Evolutionary conservation across 2,888 invertebrate genomes (phyloP).

Genomic region (Spilosoma lubricipeda): DNA sequence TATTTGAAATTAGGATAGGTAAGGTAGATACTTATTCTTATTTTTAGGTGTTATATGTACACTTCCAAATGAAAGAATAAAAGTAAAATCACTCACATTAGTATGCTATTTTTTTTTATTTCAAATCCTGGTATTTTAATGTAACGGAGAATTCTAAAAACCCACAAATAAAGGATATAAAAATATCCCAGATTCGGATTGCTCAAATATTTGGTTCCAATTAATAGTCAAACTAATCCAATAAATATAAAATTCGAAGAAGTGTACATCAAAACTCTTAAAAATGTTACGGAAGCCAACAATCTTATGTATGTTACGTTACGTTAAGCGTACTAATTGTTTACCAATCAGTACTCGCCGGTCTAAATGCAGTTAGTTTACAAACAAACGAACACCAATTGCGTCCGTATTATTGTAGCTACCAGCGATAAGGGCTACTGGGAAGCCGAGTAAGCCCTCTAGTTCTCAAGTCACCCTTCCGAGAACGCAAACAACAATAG

Average conservation of each 20-base stretch:
- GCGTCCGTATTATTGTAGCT: constrained; percentile 37
- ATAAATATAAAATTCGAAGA: not conserved
- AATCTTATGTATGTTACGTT: not conserved
- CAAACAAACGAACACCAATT: constrained; percentile 37
- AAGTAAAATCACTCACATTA: not conserved
- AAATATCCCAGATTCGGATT: not conserved
- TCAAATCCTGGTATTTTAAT: not conserved
- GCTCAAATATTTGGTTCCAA: not conserved
- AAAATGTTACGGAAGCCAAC: not conserved
- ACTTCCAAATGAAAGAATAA: not conserved
- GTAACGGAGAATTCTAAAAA: not conserved
- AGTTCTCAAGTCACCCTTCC: constrained; percentile 53
- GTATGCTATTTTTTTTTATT: not conserved
- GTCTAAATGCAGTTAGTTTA: constrained; percentile 34
- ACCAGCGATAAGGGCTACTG: constrained; percentile 35
- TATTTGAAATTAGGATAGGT: not conserved
- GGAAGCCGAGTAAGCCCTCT: constrained; percentile 22
- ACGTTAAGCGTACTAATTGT: not conserved
- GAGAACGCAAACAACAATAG: constrained; percentile 56
- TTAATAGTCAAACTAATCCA: not conserved
- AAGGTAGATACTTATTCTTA: not conserved
- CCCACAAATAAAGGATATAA: not conserved
- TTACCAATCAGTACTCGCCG: constrained; percentile 1
- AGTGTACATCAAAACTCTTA: not conserved
- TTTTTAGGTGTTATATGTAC: not conserved